These are phyloP conservation scores for Malacosoma neustria DNA, from an alignment of 2,888 invertebrate genomes.

Conservation along the genomic window DNA sequence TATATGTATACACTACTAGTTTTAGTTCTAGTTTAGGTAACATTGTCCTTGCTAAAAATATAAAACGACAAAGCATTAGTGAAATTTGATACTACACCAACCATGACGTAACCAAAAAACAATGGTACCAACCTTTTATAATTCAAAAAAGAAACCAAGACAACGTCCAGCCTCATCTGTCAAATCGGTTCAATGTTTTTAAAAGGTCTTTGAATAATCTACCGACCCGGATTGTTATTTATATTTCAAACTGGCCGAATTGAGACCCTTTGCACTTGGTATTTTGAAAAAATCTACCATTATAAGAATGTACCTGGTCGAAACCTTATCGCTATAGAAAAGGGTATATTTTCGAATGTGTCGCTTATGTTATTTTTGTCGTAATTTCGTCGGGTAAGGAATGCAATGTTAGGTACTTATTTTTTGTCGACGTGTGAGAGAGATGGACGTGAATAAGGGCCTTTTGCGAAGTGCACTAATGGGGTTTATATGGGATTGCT, in stretches of 20 bases:
- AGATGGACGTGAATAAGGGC: slow-evolving; percentile 36
- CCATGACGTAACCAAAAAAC: slow-evolving; percentile 6
- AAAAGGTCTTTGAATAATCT: slow-evolving; percentile 49
- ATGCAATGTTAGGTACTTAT: slow-evolving; percentile 65
- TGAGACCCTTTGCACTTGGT: slow-evolving; percentile 62
- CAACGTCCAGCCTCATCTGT: slow-evolving; percentile 52
- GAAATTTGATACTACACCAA: no score
- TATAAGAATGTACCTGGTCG: neutral
- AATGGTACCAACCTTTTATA: slow-evolving; percentile 7
- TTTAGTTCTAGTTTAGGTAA: no score
- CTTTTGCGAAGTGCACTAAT: slow-evolving; percentile 67
- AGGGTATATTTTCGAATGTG: slow-evolving; percentile 24
- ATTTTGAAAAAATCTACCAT: slow-evolving; percentile 21
- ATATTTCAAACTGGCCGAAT: slow-evolving; percentile 59
- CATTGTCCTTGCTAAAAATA: no score
- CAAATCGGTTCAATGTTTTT: slow-evolving; percentile 60
- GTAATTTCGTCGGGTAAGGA: slow-evolving; percentile 52
- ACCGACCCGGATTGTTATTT: slow-evolving; percentile 60
- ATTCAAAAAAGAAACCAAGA: slow-evolving; percentile 27
- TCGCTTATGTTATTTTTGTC: slow-evolving; percentile 17
- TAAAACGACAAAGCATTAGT: no score
- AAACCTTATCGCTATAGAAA: slow-evolving; percentile 7
- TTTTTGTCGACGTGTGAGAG: slow-evolving; percentile 62
- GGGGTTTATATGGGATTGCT: slow-evolving; percentile 57
- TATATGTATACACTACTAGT: no score